Conservation (phyloP, 2,113 vertebrate genomes). For the Sphyrna mokarran region DNA sequence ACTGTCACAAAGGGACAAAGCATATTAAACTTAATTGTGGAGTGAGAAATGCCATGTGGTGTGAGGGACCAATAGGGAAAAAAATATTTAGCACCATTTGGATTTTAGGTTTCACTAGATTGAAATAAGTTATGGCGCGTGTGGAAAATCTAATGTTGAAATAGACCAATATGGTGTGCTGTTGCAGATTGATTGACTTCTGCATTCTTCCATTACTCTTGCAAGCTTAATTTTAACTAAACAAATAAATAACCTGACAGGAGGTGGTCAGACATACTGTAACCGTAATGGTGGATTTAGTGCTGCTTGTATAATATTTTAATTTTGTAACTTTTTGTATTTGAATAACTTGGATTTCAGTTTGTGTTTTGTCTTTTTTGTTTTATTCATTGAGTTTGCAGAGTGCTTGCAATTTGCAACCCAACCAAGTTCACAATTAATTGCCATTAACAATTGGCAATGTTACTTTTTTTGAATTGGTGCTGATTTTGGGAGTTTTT, state of each 20-base stretch:
- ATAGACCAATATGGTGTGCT: background rate
- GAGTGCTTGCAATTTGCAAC: background rate
- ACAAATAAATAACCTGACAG: background rate
- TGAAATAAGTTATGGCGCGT: background rate
- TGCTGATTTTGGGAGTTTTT: background rate
- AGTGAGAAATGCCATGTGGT: background rate
- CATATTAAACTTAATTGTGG: background rate
- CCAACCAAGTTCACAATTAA: background rate
- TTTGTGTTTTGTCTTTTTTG: background rate
- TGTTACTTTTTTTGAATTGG: background rate
- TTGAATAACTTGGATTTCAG: background rate
- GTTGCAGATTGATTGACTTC: background rate
- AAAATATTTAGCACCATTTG: background rate
- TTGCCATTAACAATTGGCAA: background rate
- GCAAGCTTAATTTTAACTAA: background rate
- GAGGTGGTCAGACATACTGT: background rate
- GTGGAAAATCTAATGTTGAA: background rate
- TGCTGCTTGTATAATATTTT: background rate
- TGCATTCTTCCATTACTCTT: background rate
- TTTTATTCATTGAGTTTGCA: background rate
- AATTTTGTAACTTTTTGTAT: background rate
- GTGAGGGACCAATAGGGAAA: background rate
- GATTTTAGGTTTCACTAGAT: background rate
- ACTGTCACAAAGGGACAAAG: slow-evolving; percentile 6
- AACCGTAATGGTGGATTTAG: background rate